Conservation (phyloP, 2,888 invertebrate species). For the Plutella xylostella region DNA sequence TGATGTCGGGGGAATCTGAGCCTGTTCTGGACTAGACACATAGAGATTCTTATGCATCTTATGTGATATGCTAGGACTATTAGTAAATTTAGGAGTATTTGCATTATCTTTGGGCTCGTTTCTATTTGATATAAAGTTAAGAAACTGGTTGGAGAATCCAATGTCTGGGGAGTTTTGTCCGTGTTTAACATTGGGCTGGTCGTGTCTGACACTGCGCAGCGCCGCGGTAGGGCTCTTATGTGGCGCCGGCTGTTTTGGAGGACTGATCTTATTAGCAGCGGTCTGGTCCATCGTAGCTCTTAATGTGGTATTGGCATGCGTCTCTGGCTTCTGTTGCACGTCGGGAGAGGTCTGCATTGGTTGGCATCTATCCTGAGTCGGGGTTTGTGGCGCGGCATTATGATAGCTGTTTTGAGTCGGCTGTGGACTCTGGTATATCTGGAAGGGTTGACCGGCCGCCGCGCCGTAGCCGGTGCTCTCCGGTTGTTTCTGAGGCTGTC, state of each 20-base stretch:
- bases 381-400: slow-evolving; percentile 28
- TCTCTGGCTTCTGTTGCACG: slow-evolving; percentile 32
- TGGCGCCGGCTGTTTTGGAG: slow-evolving; percentile 32
- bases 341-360: slow-evolving; percentile 25
- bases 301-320: slow-evolving; percentile 23
- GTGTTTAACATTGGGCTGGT: slow-evolving; percentile 49
- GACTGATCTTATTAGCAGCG: slow-evolving; percentile 27
- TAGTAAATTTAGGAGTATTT: slow-evolving; percentile 64
- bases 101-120: slow-evolving; percentile 67
- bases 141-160: slow-evolving; percentile 61
- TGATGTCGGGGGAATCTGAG: slow-evolving; percentile 61
- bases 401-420: slow-evolving; percentile 37
- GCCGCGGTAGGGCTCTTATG: slow-evolving; percentile 53
- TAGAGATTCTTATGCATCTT: slow-evolving; percentile 67
- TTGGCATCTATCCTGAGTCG: slow-evolving; percentile 24
- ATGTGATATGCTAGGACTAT: slow-evolving; percentile 61
- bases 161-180: slow-evolving; percentile 54
- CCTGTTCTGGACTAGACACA: slow-evolving; percentile 64
- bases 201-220: slow-evolving; percentile 55
- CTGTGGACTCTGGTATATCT: slow-evolving; percentile 59
- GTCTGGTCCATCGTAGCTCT: slow-evolving; percentile 28
- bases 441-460: slow-evolving; percentile 37
- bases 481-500: slow-evolving; percentile 37
- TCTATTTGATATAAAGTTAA: slow-evolving; percentile 59
- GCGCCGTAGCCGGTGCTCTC: slow-evolving; percentile 38